These are phyloP conservation scores for Pemphredon lugubris DNA, from an alignment of 2,888 invertebrate species.

Conservation along the genomic window DNA sequence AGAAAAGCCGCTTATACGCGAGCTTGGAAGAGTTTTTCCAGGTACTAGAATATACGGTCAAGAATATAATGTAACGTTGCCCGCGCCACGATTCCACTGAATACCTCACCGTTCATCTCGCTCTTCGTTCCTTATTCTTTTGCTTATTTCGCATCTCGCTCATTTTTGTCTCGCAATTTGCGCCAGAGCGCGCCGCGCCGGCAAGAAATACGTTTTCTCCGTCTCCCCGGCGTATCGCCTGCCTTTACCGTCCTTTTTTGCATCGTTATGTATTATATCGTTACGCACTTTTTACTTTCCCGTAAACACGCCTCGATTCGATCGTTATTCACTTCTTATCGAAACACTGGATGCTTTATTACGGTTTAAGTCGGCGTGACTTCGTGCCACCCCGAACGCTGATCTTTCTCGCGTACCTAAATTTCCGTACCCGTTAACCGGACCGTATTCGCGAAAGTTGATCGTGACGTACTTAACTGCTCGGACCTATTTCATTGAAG, in stretches of 20 bases:
- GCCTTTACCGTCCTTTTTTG: conserved; percentile 37
- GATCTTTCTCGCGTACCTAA: too few species aligned
- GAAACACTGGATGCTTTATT: conserved; percentile 18
- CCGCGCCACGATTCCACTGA: conserved; percentile 49
- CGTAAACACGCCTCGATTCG: conserved; percentile 35
- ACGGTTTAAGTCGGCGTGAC: not conserved
- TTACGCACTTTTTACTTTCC: conserved; percentile 40
- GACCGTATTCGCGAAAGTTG: too few species aligned
- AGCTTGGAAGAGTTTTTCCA: conserved; percentile 49
- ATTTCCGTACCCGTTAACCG: too few species aligned
- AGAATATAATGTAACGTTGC: conserved; percentile 53
- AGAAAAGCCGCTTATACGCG: conserved; percentile 57
- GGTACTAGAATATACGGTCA: conserved; percentile 51
- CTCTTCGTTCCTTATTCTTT: conserved; percentile 48
- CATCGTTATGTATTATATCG: conserved; percentile 44
- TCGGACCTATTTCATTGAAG: too few species aligned
- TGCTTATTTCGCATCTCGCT: conserved; percentile 11
- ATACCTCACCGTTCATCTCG: conserved; percentile 47
- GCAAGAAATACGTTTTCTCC: conserved; percentile 17
- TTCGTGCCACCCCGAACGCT: not conserved
- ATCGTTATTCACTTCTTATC: conserved; percentile 22
- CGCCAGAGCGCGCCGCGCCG: conserved; percentile 23
- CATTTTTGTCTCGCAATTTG: conserved; percentile 41
- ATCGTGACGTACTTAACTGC: too few species aligned
- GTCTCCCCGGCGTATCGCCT: conserved; percentile 5